phyloP scores from a whole-genome alignment of 2,113 vertebrate species.

The Anguilla japonica region DNA sequence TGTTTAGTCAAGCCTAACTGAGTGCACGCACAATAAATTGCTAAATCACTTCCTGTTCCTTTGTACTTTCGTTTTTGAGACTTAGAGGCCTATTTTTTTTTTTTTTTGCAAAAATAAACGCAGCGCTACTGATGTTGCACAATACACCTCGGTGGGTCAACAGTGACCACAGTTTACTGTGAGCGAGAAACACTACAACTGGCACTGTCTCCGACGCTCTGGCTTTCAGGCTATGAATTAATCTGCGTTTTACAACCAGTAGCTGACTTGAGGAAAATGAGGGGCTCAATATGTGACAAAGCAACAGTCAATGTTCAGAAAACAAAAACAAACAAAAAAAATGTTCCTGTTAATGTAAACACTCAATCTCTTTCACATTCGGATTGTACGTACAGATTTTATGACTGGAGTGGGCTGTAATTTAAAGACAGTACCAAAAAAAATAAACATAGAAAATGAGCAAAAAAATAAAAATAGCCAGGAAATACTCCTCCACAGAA shows the following conservation, averaged over 20 bases:
- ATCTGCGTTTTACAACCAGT: neutral
- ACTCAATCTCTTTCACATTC: neutral
- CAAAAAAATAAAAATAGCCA: neutral
- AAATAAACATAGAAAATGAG: neutral
- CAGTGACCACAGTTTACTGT: neutral
- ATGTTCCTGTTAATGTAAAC: neutral
- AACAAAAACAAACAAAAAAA: neutral
- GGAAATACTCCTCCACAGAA: constrained; percentile 9
- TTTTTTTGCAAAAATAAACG: neutral
- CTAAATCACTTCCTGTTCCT: neutral
- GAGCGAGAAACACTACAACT: neutral
- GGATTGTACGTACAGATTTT: neutral
- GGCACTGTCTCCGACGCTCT: neutral
- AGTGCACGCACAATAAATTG: neutral
- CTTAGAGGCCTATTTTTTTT: neutral
- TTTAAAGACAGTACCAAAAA: constrained; percentile 6
- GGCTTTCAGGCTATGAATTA: neutral
- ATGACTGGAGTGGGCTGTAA: neutral
- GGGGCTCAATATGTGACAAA: neutral
- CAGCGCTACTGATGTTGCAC: neutral
- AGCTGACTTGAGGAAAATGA: neutral
- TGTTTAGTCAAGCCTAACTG: neutral
- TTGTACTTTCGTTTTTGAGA: neutral
- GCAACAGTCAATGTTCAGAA: neutral
- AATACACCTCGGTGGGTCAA: neutral